These are phyloP conservation scores for Malthinus seriepunctatus DNA, from an alignment of 2,888 invertebrate species.

Conservation along the genomic window DNA sequence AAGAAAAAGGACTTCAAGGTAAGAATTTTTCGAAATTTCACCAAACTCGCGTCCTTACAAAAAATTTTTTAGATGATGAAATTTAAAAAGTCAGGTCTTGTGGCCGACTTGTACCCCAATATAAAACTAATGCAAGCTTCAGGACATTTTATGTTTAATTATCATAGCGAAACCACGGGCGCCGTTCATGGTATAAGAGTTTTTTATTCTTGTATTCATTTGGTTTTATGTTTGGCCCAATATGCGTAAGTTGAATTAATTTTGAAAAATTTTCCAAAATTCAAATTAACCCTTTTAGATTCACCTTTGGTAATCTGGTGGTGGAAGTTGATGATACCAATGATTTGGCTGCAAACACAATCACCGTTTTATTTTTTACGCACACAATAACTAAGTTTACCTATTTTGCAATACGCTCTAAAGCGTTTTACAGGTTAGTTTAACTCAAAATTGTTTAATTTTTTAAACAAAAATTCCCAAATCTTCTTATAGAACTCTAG, in stretches of 20 bases:
- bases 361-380: constrained; percentile 79
- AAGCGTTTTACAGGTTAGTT: constrained; percentile 71
- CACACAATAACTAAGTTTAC: constrained; percentile 75
- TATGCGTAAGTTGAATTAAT: constrained; percentile 52
- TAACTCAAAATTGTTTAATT: neutral
- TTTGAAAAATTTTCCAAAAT: neutral
- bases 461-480: too few relatives aligned
- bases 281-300: constrained; percentile 37
- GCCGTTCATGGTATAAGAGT: constrained; percentile 61
- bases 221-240: constrained; percentile 65
- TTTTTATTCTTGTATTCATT: constrained; percentile 63
- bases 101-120: constrained; percentile 83
- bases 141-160: constrained; percentile 81
- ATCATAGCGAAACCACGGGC: constrained; percentile 63
- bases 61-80: constrained; percentile 56
- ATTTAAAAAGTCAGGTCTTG: constrained; percentile 68
- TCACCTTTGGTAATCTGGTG: constrained; percentile 70
- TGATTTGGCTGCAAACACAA: constrained; percentile 73
- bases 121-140: constrained; percentile 76
- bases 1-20: too few relatives aligned
- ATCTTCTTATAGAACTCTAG: constrained; percentile 69
- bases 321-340: constrained; percentile 76
- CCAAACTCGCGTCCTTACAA: too few relatives aligned
- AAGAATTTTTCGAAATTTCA: too few relatives aligned
- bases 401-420: constrained; percentile 74